Evolutionary conservation across 2,797 vertebrate genomes (phyloP).

Genomic region (Gorsachius magnificus): DNA sequence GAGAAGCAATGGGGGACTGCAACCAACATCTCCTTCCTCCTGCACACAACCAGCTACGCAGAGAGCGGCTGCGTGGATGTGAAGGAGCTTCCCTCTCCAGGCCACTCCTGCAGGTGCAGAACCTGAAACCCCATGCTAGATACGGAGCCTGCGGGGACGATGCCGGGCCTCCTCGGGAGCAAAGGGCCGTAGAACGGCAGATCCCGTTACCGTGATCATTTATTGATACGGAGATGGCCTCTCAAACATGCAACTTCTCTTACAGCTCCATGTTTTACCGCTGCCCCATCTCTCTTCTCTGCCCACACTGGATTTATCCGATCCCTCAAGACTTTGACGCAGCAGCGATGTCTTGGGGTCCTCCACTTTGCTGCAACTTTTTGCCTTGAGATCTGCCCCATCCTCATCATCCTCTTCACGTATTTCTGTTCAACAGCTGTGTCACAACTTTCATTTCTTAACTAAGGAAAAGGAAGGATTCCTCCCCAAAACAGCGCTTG

Average conservation of each 20-base stretch:
- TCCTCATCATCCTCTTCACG: not conserved
- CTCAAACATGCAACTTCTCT: not conserved
- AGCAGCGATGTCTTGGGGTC: not conserved
- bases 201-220: not conserved
- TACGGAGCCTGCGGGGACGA: rapidly evolving
- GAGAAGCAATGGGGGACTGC: not conserved
- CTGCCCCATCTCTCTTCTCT: not conserved
- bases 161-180: not conserved
- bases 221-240: rapidly evolving
- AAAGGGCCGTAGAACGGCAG: not conserved
- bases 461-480: not conserved
- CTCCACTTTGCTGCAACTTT: not conserved
- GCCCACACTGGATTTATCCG: rapidly evolving
- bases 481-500: not conserved
- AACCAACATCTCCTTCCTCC: not conserved
- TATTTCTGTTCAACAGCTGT: not conserved
- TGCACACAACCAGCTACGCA: not conserved
- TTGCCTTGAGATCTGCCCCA: not conserved
- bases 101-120: not conserved
- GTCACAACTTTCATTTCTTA: not conserved
- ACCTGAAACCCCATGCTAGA: not conserved
- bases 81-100: not conserved
- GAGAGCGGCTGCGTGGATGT: rapidly evolving
- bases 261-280: rapidly evolving
- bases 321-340: not conserved